phyloP scores from a whole-genome alignment of 2,888 invertebrate species.

The Monopis laevigella region DNA sequence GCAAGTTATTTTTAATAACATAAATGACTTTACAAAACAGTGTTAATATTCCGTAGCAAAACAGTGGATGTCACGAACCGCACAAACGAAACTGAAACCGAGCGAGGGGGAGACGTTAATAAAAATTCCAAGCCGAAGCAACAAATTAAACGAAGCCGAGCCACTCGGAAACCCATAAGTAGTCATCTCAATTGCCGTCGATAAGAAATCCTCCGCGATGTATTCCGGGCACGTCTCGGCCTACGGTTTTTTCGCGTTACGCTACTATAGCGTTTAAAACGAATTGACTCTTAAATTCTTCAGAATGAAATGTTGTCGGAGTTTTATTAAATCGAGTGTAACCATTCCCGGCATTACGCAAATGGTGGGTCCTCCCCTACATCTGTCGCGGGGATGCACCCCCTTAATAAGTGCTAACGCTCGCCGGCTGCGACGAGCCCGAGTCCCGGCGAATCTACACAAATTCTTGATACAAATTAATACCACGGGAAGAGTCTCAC shows the following conservation, averaged over 20 bases:
- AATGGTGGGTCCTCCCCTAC: constrained; percentile 65
- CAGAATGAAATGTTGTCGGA: constrained; percentile 64
- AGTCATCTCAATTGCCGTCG: constrained; percentile 67
- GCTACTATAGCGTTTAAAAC: constrained; percentile 60
- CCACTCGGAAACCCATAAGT: constrained; percentile 68
- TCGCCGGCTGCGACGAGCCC: constrained; percentile 63
- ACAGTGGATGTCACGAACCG: constrained; percentile 8
- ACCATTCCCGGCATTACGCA: constrained; percentile 66
- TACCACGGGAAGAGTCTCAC: constrained; percentile 47
- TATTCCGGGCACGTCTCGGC: constrained; percentile 64
- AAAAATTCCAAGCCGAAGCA: constrained; percentile 66
- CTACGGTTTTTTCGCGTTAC: constrained; percentile 62
- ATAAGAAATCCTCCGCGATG: constrained; percentile 64
- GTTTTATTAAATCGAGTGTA: constrained; percentile 69
- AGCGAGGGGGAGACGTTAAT: constrained; percentile 60
- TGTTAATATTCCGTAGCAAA: constrained; percentile 10
- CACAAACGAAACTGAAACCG: constrained; percentile 28
- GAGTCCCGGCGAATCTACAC: constrained; percentile 61
- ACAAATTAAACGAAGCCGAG: constrained; percentile 68
- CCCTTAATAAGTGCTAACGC: constrained; percentile 68
- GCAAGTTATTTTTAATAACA: constrained; percentile 10
- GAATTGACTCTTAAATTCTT: constrained; percentile 67
- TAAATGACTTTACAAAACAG: constrained; percentile 11
- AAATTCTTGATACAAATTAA: constrained; percentile 68
- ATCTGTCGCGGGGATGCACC: constrained; percentile 67